Evolutionary conservation across 2,113 vertebrate species (phyloP), one percentile per base, ranked within the genome.

Genomic region (Pluvialis apricaria): DNA sequence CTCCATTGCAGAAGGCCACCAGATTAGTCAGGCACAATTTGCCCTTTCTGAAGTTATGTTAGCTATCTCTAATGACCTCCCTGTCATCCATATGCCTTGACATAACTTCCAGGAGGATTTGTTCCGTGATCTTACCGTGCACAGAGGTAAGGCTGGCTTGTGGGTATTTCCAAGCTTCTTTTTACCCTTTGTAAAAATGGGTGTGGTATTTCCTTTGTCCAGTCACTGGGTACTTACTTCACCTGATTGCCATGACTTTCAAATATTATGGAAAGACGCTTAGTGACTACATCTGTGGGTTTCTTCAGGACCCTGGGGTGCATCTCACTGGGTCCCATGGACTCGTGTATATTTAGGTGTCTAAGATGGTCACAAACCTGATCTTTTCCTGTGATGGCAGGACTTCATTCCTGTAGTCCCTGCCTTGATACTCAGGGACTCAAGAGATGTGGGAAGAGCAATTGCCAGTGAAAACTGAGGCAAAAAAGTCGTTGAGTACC

Each of bases 331-430:
- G 3, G 17, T 66, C 4, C 5, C 24, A 29, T 32, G 57, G 38
- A 19, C 44, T 21, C 28, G 6, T 17, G 12, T 28, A 32, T 28
- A 12, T 31, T 51, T 1, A 9, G 20, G 3, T 36, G 14, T 38
- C 40, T 86, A 38, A 61, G 14, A 57, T 11, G 6, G 7, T 61
- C 31, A 47, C 32, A 75, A 80, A 47, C n/a, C 24, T 49, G 15
- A 71, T 44, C 7, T 76, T 78, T 70, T 42, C 9, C 21, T 55
- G 0, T 8, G 2, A 17, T 12, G 6, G 3, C 72, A 17, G 4
- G n/a, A 64, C 19, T 83, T 65, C 10, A 55, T 55, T 86, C 5
- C 22, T 18, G 9, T 65, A 45, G 15, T 65, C 51, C 9, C 29
- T 75, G n/a, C 55, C 32, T 73, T 55, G 14, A 69, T 54, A 49